These are phyloP conservation scores for Diphyllodes magnificus DNA, from an alignment of 2,113 vertebrate species.

Conservation along the genomic window DNA sequence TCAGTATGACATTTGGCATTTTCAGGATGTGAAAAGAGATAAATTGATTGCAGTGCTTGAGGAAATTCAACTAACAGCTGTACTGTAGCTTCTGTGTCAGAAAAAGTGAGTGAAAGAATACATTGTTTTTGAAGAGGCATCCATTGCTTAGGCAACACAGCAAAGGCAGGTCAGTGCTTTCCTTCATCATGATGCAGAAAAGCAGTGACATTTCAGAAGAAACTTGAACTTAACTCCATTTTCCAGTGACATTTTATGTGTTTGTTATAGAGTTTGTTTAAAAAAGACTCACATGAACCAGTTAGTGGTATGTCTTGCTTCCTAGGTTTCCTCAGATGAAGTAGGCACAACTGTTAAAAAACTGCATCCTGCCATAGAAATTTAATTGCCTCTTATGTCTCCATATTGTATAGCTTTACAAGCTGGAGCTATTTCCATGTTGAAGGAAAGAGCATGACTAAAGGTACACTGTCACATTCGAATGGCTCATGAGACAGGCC, in stretches of 20 bases:
- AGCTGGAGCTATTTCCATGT: neutral
- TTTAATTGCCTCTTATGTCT: neutral
- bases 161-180: neutral
- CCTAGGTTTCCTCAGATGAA: neutral
- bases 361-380: neutral
- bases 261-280: neutral
- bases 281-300: neutral
- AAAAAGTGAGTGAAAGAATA: neutral
- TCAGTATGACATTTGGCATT: neutral
- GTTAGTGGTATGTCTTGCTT: neutral
- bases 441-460: neutral
- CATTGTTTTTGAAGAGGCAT: neutral
- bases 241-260: neutral
- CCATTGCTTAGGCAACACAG: neutral
- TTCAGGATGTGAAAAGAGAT: neutral
- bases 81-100: neutral
- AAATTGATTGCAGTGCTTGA: neutral
- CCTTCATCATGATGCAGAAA: neutral
- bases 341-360: neutral
- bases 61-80: neutral
- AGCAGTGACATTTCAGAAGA: neutral
- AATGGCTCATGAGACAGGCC: neutral
- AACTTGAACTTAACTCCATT: neutral
- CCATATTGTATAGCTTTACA: neutral
- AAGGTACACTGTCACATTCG: accelerated